Evolutionary conservation across 2,797 vertebrate species (phyloP).

Genomic region (Sebastes paucispinis): DNA sequence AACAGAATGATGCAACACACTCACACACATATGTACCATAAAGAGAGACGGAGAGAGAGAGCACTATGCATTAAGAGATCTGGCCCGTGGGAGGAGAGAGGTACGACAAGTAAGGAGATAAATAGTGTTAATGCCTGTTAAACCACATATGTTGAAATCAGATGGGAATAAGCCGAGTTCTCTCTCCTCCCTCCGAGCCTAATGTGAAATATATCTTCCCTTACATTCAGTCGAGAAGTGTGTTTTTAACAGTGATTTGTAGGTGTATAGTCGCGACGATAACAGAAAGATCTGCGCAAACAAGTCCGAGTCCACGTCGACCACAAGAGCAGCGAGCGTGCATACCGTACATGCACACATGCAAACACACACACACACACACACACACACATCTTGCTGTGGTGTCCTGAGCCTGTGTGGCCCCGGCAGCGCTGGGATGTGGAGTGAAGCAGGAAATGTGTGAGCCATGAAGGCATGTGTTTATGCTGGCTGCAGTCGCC

Average conservation of each 20-base stretch:
- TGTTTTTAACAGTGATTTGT: constrained; percentile 12
- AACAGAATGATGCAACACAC: constrained; percentile 61
- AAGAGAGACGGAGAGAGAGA: constrained; percentile 19
- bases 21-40: constrained; percentile 23
- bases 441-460: constrained; percentile 85
- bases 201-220: constrained; percentile 43
- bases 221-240: constrained; percentile 10
- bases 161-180: constrained; percentile 53
- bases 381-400: constrained; percentile 45
- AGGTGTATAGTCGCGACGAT: constrained; percentile 1
- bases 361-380: constrained; percentile 18
- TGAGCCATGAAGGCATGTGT: constrained; percentile 89
- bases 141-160: constrained; percentile 64
- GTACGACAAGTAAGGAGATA: constrained; percentile 53
- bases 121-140: constrained; percentile 69
- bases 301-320: constrained; percentile 20
- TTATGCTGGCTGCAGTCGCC: constrained; percentile 85
- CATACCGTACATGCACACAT: constrained; percentile 35
- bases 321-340: constrained; percentile 33
- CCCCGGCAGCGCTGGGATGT: constrained; percentile 75
- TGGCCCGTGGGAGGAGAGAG: constrained; percentile 65
- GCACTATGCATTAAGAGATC: constrained; percentile 62
- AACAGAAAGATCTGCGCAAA: constrained; percentile 31
- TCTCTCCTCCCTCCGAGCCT: constrained; percentile 44
- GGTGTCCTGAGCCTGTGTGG: constrained; percentile 83